Conservation (phyloP, 2,797 vertebrate genomes). For the Fundulus diaphanus region DNA sequence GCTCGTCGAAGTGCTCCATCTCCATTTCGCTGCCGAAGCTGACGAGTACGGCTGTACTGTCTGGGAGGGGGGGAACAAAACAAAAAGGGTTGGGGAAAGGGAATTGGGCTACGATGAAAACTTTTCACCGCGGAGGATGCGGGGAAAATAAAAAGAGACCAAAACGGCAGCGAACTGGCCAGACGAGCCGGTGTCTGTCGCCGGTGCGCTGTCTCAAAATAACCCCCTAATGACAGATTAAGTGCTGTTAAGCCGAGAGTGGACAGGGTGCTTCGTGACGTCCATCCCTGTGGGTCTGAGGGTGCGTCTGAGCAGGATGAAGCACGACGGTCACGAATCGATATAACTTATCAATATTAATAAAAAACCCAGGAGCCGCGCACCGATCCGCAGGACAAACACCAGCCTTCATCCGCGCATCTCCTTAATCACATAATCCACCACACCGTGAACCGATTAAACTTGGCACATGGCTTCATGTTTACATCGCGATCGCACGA, state of each 20-base stretch:
- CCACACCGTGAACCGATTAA: neutral
- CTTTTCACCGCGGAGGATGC: slow-evolving; percentile 21
- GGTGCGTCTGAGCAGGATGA: slow-evolving; percentile 20
- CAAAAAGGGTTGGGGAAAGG: neutral
- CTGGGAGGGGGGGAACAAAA: slow-evolving; percentile 34
- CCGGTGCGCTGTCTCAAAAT: slow-evolving; percentile 66
- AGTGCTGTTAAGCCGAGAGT: slow-evolving; percentile 70
- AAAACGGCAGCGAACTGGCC: slow-evolving; percentile 11
- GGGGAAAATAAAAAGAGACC: slow-evolving; percentile 19
- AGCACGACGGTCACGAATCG: slow-evolving; percentile 59
- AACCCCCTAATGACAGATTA: slow-evolving; percentile 81
- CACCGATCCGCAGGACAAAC: neutral
- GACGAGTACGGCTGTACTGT: slow-evolving; percentile 67
- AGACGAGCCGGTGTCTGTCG: slow-evolving; percentile 27
- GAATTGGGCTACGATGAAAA: slow-evolving; percentile 3
- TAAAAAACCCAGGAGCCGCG: slow-evolving; percentile 36
- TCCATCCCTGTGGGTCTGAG: slow-evolving; percentile 25
- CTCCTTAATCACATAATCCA: neutral
- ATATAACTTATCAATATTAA: slow-evolving; percentile 25
- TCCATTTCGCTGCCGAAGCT: slow-evolving; percentile 82
- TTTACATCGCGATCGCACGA: neutral
- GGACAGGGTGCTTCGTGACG: slow-evolving; percentile 56
- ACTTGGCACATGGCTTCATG: neutral
- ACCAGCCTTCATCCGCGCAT: neutral
- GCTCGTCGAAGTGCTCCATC: slow-evolving; percentile 96